phyloP scores from a whole-genome alignment of 2,797 vertebrate species.

The Peromyscus eremicus region DNA sequence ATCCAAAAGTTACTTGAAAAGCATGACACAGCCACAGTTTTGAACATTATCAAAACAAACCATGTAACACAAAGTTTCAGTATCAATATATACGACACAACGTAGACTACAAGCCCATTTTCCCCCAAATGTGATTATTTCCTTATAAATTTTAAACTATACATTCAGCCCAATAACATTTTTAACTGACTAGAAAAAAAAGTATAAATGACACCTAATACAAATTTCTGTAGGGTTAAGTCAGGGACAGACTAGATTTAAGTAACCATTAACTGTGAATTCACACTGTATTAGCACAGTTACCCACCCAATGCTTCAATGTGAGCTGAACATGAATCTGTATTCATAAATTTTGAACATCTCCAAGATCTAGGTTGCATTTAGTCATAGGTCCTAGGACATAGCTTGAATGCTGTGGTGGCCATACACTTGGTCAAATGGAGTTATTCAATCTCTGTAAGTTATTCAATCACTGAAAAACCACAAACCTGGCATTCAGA shows the following conservation, averaged over 20 bases:
- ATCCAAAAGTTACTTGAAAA: conserved; percentile 21
- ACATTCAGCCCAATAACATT: conserved; percentile 34
- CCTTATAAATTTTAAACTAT: conserved; percentile 42
- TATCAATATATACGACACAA: conserved; percentile 2
- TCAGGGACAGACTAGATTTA: conserved; percentile 7
- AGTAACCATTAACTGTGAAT: conserved; percentile 22
- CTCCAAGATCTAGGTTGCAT: conserved; percentile 23
- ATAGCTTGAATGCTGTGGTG: neutral
- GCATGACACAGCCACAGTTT: conserved; percentile 46
- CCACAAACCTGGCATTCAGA: neutral
- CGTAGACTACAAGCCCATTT: neutral
- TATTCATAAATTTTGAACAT: conserved; percentile 31
- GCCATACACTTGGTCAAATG: neutral
- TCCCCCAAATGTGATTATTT: neutral
- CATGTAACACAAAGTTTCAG: conserved; percentile 30
- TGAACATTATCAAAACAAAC: conserved; percentile 58
- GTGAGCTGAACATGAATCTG: neutral
- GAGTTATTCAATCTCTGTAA: conserved; percentile 21
- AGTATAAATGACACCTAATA: conserved; percentile 58
- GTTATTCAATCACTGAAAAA: neutral
- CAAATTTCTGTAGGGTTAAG: conserved; percentile 42
- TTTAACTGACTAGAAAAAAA: conserved; percentile 60
- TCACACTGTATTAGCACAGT: neutral
- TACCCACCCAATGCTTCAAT: conserved; percentile 30
- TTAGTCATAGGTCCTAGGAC: neutral